These are phyloP conservation scores for Caenorhabditis latens DNA, from an alignment of 1,140 invertebrate genomes.

Conservation along the genomic window DNA sequence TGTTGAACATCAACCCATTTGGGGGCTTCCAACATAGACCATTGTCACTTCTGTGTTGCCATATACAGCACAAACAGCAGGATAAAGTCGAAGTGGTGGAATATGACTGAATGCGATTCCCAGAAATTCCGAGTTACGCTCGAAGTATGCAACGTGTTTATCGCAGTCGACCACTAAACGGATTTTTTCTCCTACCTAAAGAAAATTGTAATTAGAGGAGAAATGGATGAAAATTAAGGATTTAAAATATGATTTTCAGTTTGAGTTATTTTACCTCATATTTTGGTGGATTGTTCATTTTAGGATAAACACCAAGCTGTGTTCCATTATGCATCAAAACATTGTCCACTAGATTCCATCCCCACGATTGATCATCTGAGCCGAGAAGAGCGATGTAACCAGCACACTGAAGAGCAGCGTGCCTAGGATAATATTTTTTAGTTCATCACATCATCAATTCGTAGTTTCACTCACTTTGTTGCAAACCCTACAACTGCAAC, in stretches of 20 bases:
- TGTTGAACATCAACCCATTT: constrained; percentile 65
- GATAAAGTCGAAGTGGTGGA: constrained; percentile 92
- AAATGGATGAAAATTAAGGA: not conserved
- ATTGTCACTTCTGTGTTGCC: constrained; percentile 99
- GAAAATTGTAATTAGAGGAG: constrained; percentile 66
- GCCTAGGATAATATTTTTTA: constrained; percentile 58
- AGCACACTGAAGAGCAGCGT: constrained; percentile 86
- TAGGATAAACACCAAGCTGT: constrained; percentile 92
- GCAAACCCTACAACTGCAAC: constrained; percentile 95
- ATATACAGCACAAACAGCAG: constrained; percentile 96
- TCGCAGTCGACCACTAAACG: constrained; percentile 97
- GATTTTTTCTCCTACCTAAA: constrained; percentile 93
- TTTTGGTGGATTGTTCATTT: constrained; percentile 95
- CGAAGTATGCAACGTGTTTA: constrained; percentile 95
- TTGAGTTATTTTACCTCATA: constrained; percentile 85
- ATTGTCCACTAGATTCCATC: constrained; percentile 99
- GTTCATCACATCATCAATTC: not conserved
- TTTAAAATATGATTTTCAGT: not conserved
- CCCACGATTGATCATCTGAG: constrained; percentile 96
- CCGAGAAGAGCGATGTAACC: constrained; percentile 95
- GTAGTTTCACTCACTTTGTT: constrained; percentile 85
- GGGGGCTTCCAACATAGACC: constrained; percentile 89
- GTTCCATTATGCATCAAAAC: constrained; percentile 95
- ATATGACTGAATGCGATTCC: constrained; percentile 96
- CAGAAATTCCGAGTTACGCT: constrained; percentile 97